Evolutionary conservation across 1,140 invertebrate genomes (phyloP).

Genomic region (Drosophila auraria): DNA sequence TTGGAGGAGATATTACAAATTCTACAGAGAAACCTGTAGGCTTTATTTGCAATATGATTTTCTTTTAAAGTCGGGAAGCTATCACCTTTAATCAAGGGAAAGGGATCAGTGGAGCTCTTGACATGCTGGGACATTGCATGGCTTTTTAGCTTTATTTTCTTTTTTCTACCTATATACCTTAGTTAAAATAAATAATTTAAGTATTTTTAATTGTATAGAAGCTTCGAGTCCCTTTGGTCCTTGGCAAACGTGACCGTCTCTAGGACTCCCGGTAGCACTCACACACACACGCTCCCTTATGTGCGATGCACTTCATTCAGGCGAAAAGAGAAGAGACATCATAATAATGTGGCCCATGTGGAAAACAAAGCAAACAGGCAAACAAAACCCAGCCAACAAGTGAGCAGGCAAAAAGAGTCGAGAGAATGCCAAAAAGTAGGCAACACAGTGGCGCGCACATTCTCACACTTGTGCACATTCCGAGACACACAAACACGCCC

Average conservation of each 20-base stretch:
- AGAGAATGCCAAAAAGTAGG: conserved; percentile 48
- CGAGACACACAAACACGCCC: conserved; percentile 2
- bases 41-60: too few relatives aligned
- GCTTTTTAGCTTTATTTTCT: too few relatives aligned
- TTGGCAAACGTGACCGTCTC: conserved; percentile 4
- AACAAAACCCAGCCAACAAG: conserved; percentile 59
- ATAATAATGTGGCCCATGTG: conserved; percentile 70
- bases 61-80: too few relatives aligned
- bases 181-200: too few relatives aligned
- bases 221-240: not conserved
- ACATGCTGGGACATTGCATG: too few relatives aligned
- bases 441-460: conserved; percentile 32
- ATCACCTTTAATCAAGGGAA: too few relatives aligned
- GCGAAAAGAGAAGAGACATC: conserved; percentile 61
- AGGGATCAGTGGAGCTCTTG: too few relatives aligned
- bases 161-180: too few relatives aligned
- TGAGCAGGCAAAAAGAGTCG: conserved; percentile 53
- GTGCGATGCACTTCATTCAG: conserved; percentile 62
- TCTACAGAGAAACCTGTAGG: too few relatives aligned
- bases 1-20: not conserved
- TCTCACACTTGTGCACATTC: conserved; percentile 21
- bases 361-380: conserved; percentile 66
- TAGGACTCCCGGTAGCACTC: conserved; percentile 1
- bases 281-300: conserved; percentile 31
- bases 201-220: too few relatives aligned